Evolutionary conservation across 1,140 invertebrate genomes (phyloP).

Genomic region (Papilio xuthus): DNA sequence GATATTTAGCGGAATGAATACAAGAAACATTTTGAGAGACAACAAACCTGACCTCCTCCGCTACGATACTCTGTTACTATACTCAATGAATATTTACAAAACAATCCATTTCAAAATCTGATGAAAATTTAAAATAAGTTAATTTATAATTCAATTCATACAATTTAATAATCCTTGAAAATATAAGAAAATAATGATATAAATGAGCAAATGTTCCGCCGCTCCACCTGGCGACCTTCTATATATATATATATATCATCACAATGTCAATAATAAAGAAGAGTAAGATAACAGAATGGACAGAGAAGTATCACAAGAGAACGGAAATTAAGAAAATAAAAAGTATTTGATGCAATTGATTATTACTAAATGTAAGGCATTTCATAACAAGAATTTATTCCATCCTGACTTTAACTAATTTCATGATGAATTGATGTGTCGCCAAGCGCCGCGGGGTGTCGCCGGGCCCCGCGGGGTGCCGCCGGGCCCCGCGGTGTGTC

Average conservation of each 20-base stretch:
- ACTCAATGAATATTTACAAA: not conserved
- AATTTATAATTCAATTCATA: conserved; percentile 23
- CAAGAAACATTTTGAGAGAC: not conserved
- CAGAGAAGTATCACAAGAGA: not conserved
- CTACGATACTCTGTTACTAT: not conserved
- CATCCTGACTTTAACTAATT: no score
- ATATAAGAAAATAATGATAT: conserved; percentile 18
- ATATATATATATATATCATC: not conserved
- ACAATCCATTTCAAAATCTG: conserved; percentile 8
- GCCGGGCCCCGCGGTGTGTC: not conserved
- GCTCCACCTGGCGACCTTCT: no score
- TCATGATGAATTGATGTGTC: no score
- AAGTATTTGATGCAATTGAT: not conserved
- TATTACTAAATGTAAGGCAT: not conserved
- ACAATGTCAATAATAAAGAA: not conserved
- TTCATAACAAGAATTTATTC: not conserved
- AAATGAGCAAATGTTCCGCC: not conserved
- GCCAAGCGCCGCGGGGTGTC: no score
- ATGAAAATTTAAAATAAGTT: not conserved
- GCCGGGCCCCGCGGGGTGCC: no score
- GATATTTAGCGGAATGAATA: not conserved
- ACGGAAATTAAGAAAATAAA: not conserved
- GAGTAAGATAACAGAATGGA: not conserved
- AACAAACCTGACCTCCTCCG: not conserved
- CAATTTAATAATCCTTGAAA: conserved; percentile 7